phyloP scores from a whole-genome alignment of 2,888 invertebrate species.

The Dyspetes luteomarginatus region DNA sequence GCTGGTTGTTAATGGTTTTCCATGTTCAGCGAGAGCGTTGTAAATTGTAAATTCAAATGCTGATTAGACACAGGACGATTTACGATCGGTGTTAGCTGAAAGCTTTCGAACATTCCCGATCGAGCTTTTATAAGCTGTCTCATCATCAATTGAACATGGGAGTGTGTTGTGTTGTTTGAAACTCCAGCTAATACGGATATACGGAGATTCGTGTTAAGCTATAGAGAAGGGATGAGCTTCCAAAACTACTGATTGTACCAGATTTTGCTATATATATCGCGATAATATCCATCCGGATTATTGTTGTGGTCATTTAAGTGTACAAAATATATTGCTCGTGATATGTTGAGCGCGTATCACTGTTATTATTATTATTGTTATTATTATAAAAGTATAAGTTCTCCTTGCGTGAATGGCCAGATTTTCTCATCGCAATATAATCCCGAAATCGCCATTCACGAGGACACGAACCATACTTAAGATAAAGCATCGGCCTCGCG shows the following conservation, averaged over 20 bases:
- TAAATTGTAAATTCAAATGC: conserved; percentile 55
- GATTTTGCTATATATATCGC: conserved; percentile 21
- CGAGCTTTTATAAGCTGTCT: conserved; percentile 55
- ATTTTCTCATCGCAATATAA: neutral
- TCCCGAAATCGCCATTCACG: neutral
- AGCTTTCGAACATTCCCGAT: conserved; percentile 37
- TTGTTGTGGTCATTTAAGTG: conserved; percentile 27
- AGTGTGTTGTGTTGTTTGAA: conserved; percentile 3
- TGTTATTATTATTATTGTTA: neutral
- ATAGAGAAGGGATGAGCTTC: neutral
- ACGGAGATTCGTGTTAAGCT: conserved; percentile 3
- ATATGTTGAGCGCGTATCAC: neutral
- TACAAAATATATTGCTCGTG: conserved; percentile 5
- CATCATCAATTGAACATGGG: conserved; percentile 55
- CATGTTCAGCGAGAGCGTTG: neutral
- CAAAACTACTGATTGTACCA: conserved; percentile 23
- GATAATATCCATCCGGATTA: conserved; percentile 27
- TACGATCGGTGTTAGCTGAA: conserved; percentile 26
- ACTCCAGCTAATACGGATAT: conserved; percentile 38
- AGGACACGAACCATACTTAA: neutral
- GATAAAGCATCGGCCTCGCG: neutral
- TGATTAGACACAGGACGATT: conserved; percentile 52
- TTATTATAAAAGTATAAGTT: neutral
- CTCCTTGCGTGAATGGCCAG: neutral
- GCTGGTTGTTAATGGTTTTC: conserved; percentile 26